A percentile compares a stretch with the other conserved stretches of the same genome.
These are phyloP conservation scores for Ammodytes dubius DNA, from an alignment of 2,113 vertebrate species.

Conservation along the genomic window DNA sequence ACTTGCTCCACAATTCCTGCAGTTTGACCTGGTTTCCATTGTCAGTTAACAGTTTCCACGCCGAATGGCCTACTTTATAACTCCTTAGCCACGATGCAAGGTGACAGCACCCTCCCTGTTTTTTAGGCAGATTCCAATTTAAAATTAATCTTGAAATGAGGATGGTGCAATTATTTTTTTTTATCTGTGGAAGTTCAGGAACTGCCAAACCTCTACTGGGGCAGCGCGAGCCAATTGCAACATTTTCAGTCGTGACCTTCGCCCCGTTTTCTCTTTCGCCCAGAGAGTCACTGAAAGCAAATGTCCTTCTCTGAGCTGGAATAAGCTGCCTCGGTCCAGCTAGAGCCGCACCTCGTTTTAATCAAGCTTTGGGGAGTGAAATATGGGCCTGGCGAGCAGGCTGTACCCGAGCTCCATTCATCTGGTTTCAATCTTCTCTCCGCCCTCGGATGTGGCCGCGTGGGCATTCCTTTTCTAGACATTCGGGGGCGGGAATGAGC, in stretches of 20 bases:
- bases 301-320: slow-evolving; percentile 60
- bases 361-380: slow-evolving; percentile 84
- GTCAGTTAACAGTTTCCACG: slow-evolving; percentile 63
- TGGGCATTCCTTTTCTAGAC: slow-evolving; percentile 81
- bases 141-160: slow-evolving; percentile 31
- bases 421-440: slow-evolving; percentile 87
- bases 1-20: slow-evolving; percentile 57
- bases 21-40: slow-evolving; percentile 78
- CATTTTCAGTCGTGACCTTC: slow-evolving; percentile 56
- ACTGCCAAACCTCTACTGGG: slow-evolving; percentile 17
- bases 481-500: slow-evolving; percentile 43
- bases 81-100: slow-evolving; percentile 47
- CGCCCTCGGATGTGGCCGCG: slow-evolving; percentile 77
- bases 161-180: slow-evolving; percentile 30
- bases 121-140: slow-evolving; percentile 34
- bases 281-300: slow-evolving; percentile 58
- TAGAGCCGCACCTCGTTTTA: slow-evolving; percentile 78
- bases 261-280: slow-evolving; percentile 42
- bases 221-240: slow-evolving; percentile 38
- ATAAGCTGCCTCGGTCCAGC: slow-evolving; percentile 65
- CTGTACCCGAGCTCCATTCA: slow-evolving; percentile 80
- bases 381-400: slow-evolving; percentile 74
- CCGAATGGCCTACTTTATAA: slow-evolving; percentile 73
- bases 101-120: slow-evolving; percentile 41
- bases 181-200: background rate